phyloP scores from a whole-genome alignment of 2,888 invertebrate genomes.

The Minunthozetes semirufus region DNA sequence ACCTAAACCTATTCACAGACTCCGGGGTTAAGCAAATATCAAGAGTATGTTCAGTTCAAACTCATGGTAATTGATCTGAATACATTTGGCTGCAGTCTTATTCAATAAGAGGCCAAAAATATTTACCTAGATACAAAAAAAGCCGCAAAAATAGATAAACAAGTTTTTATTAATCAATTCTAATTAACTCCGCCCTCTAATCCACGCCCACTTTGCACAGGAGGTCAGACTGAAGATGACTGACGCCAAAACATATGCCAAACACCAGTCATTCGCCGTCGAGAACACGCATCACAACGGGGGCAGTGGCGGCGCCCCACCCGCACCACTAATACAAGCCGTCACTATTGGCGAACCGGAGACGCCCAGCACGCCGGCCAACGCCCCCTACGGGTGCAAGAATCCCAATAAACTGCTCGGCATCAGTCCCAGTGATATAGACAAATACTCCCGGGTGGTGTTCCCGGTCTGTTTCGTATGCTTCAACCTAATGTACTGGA shows the following conservation, averaged over 20 bases:
- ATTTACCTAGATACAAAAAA: no score
- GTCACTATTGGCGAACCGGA: neutral
- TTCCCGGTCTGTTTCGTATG: conserved; percentile 98
- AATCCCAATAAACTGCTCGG: conserved; percentile 82
- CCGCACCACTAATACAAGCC: neutral
- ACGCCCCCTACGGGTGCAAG: conserved; percentile 52
- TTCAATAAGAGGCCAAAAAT: no score
- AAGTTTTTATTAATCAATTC: no score
- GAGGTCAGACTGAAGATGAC: conserved; percentile 30
- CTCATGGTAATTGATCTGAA: no score
- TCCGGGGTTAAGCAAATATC: no score
- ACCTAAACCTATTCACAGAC: no score
- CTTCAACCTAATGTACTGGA: conserved; percentile 98
- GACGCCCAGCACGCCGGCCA: neutral
- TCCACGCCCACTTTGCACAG: neutral
- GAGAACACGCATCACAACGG: conserved; percentile 2
- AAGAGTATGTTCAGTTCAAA: no score
- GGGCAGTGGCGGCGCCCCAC: neutral
- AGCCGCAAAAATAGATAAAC: no score
- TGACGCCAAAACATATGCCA: conserved; percentile 24
- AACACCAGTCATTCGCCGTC: neutral
- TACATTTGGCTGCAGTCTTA: no score
- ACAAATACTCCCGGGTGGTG: conserved; percentile 96
- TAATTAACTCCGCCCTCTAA: no score
- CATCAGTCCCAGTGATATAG: conserved; percentile 94